Percentiles rank a stretch among this genome's conserved stretches.
Evolutionary conservation across 2,888 invertebrate genomes (phyloP).

Genomic region (Pachliopta kotzebuea): DNA sequence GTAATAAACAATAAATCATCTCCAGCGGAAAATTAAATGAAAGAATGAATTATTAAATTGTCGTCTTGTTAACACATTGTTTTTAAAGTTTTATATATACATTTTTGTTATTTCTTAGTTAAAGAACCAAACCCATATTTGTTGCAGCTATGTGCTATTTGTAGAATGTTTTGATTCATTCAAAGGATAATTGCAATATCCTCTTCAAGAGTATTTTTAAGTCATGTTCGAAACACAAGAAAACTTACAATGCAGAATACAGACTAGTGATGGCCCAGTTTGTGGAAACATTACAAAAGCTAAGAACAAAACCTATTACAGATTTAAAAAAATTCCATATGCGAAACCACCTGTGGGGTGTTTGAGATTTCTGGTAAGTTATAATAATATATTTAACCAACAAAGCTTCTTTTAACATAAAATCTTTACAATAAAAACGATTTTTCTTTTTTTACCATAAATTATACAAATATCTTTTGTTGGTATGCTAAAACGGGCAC

Average conservation of each 20-base stretch:
- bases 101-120: not conserved
- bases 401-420: not conserved
- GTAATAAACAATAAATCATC: too few species aligned
- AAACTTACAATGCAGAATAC: slow-evolving; percentile 35
- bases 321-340: slow-evolving; percentile 65
- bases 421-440: not conserved
- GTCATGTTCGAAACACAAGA: slow-evolving; percentile 17
- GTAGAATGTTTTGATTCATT: not conserved
- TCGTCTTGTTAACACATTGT: too few species aligned
- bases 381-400: not conserved
- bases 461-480: not conserved
- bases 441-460: not conserved
- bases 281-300: slow-evolving; percentile 52
- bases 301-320: slow-evolving; percentile 49
- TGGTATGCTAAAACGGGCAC: too few species aligned
- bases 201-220: not conserved
- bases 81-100: too few species aligned
- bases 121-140: not conserved
- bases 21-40: too few species aligned
- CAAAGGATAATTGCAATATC: not conserved
- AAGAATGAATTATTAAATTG: too few species aligned
- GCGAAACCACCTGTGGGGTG: slow-evolving; percentile 62
- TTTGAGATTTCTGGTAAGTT: slow-evolving; percentile 63
- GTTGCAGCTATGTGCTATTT: not conserved
- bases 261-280: slow-evolving; percentile 57